Evolutionary conservation across 2,113 vertebrate genomes (phyloP), one percentile per base, ranked within the genome.

Genomic region (Tauraco erythrolophus): DNA sequence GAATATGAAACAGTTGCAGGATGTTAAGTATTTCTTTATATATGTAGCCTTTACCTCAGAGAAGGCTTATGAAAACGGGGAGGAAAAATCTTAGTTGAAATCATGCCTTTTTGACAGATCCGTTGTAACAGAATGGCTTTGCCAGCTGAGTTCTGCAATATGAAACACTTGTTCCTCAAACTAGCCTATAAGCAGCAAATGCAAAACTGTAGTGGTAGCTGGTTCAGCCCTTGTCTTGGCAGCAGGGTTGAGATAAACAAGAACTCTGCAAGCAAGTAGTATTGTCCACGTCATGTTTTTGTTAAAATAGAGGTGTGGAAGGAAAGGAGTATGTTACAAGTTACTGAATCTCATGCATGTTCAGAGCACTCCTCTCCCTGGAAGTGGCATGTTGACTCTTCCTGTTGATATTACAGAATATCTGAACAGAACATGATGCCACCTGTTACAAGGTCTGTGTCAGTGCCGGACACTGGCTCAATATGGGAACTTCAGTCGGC

Each of bases 401-500:
- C 74, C 95, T 97, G 77, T 97, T 94, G 97, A 48, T 96, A 69
- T 98, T 98, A 11, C 95, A 99, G 99, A 98, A 98, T 99, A 79
- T 99, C 99, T 57, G 99, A 99, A 88, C 98, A 99, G 97, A 99
- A 98, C 96, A 98, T 98, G 97, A 98, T 99, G 97, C 99, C 99
- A 53, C 98, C 99, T 68, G 99, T 99, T 84, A 99, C 99, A 53
- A 99, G 99, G 45, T 98, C 99, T 96, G 97, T 99, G 97, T 98
- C 99, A 46, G 99, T 99, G 96, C 98, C 99, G 94, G 99, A 99
- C 94, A 99, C 99, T 76, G 98, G 98, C 91, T 99, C 99, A 88
- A 99, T 99, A 94, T 99, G 99, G 99, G 99, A 99, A 96, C 99
- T 99, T 97, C 99, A 99, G 95, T 98, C 99, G 90, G 97, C 99